Percentiles rank a stretch among this genome's conserved stretches.
These are phyloP conservation scores for Orchesellides sinensis DNA, from an alignment of 2,888 invertebrate species.

Conservation along the genomic window DNA sequence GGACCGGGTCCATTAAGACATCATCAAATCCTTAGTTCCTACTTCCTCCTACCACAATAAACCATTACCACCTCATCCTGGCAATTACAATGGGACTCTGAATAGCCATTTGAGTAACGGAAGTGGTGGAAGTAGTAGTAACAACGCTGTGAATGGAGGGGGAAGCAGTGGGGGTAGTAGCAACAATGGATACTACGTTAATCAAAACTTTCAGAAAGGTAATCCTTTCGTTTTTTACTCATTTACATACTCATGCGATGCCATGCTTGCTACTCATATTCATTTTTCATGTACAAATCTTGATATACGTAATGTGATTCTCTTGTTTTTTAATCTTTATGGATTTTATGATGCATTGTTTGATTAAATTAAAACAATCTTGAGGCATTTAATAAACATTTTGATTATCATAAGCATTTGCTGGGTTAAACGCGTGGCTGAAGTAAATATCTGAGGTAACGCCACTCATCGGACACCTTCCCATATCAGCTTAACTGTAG, in stretches of 20 bases:
- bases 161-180: constrained; percentile 60
- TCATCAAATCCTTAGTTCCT: constrained; percentile 53
- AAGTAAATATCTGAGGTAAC: no score
- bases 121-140: constrained; percentile 56
- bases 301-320: constrained; percentile 25
- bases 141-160: constrained; percentile 52
- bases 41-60: constrained; percentile 69
- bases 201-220: constrained; percentile 73
- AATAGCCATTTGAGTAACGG: constrained; percentile 56
- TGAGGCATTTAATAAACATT: constrained; percentile 17
- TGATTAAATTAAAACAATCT: constrained; percentile 20
- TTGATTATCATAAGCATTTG: no score
- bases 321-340: constrained; percentile 45
- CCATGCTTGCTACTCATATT: not conserved
- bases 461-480: no score
- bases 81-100: constrained; percentile 48
- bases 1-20: constrained; percentile 41
- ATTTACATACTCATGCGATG: no score
- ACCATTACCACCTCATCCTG: constrained; percentile 72
- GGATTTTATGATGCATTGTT: constrained; percentile 36
- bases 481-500: no score
- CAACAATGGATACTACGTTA: constrained; percentile 71
- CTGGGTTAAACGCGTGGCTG: no score
- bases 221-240: not conserved
- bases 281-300: not conserved